Evolutionary conservation across 2,113 vertebrate genomes (phyloP).

Genomic region (Coreoperca whiteheadi): DNA sequence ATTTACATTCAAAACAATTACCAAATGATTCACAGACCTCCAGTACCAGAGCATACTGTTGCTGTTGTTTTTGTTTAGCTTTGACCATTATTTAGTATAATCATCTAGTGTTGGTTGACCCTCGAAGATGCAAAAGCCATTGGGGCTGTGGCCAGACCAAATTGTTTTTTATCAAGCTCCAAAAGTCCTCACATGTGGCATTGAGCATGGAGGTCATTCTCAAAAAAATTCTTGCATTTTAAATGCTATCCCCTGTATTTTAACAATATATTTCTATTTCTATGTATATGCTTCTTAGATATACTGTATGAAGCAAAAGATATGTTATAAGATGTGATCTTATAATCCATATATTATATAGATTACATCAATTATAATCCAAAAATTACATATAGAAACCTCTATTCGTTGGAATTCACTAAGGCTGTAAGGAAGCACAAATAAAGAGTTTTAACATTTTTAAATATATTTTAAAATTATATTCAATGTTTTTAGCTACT

Average conservation of each 20-base stretch:
- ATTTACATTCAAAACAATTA: constrained; percentile 41
- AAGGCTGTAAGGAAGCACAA: neutral
- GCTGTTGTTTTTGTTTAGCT: constrained; percentile 18
- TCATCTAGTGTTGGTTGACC: constrained; percentile 2
- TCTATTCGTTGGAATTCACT: neutral
- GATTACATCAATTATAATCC: too few relatives aligned
- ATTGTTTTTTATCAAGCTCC: neutral
- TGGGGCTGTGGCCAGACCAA: neutral
- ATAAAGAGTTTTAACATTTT: neutral
- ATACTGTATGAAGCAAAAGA: neutral
- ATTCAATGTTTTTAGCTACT: neutral
- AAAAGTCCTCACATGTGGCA: neutral
- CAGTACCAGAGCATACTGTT: neutral
- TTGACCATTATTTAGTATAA: constrained; percentile 20
- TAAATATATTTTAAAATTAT: neutral
- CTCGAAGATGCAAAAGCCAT: neutral
- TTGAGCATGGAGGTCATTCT: neutral
- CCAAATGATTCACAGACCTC: constrained; percentile 55
- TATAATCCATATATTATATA: neutral
- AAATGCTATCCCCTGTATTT: neutral
- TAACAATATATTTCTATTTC: neutral
- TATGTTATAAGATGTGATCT: too few relatives aligned
- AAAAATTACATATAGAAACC: neutral
- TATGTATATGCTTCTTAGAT: neutral
- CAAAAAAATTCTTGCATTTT: neutral